Conservation (phyloP, 2,888 invertebrate genomes). For the Tenthredo scrophulariae region DNA sequence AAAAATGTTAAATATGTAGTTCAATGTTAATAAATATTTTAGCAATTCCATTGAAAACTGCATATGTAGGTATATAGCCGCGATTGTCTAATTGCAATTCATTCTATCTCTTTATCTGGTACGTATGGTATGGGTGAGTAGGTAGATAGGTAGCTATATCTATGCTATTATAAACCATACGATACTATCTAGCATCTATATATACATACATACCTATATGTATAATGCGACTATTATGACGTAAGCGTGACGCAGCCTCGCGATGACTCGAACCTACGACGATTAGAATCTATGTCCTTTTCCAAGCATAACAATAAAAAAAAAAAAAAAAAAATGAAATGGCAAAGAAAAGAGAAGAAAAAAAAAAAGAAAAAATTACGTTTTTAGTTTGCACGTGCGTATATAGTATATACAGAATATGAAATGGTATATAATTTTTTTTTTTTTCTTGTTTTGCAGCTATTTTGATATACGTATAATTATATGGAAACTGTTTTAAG, state of each 20-base stretch:
- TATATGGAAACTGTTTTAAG: background rate
- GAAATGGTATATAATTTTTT: background rate
- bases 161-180: background rate
- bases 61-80: background rate
- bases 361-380: background rate
- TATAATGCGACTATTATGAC: constrained; percentile 9
- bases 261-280: constrained; percentile 6
- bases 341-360: background rate
- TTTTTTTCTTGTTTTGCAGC: too few relatives aligned
- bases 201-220: background rate
- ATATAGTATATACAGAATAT: background rate
- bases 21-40: background rate
- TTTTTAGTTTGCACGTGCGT: background rate
- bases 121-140: background rate
- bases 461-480: background rate
- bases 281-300: background rate
- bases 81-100: background rate
- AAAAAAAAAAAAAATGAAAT: background rate
- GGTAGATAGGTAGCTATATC: background rate
- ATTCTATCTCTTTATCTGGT: background rate
- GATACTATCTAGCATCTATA: background rate
- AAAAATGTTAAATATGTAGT: background rate
- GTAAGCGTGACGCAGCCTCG: constrained; percentile 21
- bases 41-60: background rate
- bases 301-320: background rate